Evolutionary conservation across 2,797 vertebrate genomes (phyloP).

Genomic region (Anguilla marmorata): DNA sequence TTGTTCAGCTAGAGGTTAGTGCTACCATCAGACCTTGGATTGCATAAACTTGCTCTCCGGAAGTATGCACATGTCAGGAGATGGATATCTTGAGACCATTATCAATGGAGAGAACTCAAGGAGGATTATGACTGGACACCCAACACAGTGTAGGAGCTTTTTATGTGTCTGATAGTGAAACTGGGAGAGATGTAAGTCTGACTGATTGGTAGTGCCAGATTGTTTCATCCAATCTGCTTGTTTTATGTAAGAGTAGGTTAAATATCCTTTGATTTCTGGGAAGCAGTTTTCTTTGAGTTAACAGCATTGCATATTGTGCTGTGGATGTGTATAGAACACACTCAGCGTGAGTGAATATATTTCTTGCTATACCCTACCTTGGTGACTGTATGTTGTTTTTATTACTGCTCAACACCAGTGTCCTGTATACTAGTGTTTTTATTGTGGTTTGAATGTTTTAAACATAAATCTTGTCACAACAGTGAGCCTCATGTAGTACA

Average conservation of each 20-base stretch:
- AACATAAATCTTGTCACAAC: neutral
- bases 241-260: no score
- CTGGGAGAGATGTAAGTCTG: no score
- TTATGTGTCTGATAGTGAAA: no score
- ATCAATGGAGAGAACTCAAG: neutral
- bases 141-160: neutral
- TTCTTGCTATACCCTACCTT: no score
- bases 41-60: neutral
- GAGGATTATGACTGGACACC: neutral
- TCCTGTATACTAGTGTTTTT: neutral
- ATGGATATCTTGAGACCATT: neutral
- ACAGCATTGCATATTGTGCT: neutral
- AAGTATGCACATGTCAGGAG: neutral
- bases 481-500: neutral
- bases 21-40: neutral
- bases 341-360: no score
- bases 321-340: neutral
- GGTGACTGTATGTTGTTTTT: no score
- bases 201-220: no score
- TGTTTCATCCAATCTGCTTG: no score
- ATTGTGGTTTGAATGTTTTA: neutral
- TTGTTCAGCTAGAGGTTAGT: neutral
- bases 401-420: no score
- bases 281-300: neutral
- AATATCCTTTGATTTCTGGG: slow-evolving; percentile 6